phyloP scores from a whole-genome alignment of 2,888 invertebrate species.

The Phengaris alcon region DNA sequence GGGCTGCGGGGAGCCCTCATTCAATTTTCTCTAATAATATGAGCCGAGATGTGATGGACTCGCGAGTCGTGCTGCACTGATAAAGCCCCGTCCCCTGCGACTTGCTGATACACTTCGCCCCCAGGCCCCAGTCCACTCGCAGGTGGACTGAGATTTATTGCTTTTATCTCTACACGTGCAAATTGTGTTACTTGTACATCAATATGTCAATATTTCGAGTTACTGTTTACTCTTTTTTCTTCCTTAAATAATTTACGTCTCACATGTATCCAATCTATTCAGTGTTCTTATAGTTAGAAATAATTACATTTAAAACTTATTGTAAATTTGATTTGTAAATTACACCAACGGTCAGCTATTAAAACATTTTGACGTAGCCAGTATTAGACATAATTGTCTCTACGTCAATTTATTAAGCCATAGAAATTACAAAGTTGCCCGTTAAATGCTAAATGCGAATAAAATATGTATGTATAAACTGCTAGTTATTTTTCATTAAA shows the following conservation, averaged over 20 bases:
- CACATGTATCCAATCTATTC: too few species aligned
- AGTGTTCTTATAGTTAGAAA: too few species aligned
- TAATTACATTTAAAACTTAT: too few species aligned
- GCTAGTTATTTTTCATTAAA: background rate
- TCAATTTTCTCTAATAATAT: slow-evolving; percentile 43
- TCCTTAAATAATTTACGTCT: too few species aligned
- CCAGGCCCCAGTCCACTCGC: slow-evolving; percentile 9
- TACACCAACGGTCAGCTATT: background rate
- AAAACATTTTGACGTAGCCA: background rate
- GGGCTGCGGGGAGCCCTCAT: slow-evolving; percentile 37
- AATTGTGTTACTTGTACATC: background rate
- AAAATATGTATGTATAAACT: background rate
- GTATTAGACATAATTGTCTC: slow-evolving; percentile 2
- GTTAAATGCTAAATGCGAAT: background rate
- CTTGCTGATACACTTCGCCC: slow-evolving; percentile 7
- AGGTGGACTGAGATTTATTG: slow-evolving; percentile 13
- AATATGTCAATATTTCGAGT: background rate
- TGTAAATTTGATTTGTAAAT: background rate
- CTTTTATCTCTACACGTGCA: background rate
- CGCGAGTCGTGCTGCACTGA: slow-evolving; percentile 33
- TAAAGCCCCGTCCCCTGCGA: slow-evolving; percentile 34
- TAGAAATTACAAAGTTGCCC: slow-evolving; percentile 2
- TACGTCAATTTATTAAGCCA: slow-evolving; percentile 8
- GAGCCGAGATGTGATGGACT: slow-evolving; percentile 39
- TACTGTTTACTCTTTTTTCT: too few species aligned